These are phyloP conservation scores for Diorhabda elongata DNA, from an alignment of 1,140 invertebrate species.

Conservation along the genomic window DNA sequence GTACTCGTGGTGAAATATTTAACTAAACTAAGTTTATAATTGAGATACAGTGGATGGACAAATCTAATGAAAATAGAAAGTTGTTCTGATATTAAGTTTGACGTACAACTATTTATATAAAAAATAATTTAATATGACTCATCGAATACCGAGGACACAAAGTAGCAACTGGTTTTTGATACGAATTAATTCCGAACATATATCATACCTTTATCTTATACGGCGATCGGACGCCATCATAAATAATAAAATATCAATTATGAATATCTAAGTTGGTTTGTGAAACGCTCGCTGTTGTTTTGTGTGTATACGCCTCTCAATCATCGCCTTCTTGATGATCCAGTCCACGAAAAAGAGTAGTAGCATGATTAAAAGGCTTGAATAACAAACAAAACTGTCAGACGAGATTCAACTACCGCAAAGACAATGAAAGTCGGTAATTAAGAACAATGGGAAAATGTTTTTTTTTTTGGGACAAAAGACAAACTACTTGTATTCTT, in stretches of 20 bases:
- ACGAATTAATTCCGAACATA: slow-evolving; percentile 30
- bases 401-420: background rate
- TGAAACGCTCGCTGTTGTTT: slow-evolving; percentile 18
- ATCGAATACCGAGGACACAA: slow-evolving; percentile 8
- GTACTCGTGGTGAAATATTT: too few relatives aligned
- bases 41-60: too few relatives aligned
- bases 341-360: background rate
- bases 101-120: too few relatives aligned
- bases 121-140: too few relatives aligned
- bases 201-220: slow-evolving; percentile 30
- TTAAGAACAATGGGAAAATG: background rate
- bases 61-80: too few relatives aligned
- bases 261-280: slow-evolving; percentile 38
- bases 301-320: slow-evolving; percentile 28
- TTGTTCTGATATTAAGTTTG: too few relatives aligned
- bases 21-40: too few relatives aligned
- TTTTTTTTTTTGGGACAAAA: too few relatives aligned
- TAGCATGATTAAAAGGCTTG: too few relatives aligned
- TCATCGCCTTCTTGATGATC: slow-evolving; percentile 23
- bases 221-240: slow-evolving; percentile 29
- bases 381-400: too few relatives aligned
- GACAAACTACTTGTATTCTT: too few relatives aligned
- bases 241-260: slow-evolving; percentile 42
- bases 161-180: slow-evolving; percentile 19
- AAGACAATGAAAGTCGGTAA: slow-evolving; percentile 8